Evolutionary conservation across 2,113 vertebrate genomes (phyloP).

Genomic region (Limanda limanda): DNA sequence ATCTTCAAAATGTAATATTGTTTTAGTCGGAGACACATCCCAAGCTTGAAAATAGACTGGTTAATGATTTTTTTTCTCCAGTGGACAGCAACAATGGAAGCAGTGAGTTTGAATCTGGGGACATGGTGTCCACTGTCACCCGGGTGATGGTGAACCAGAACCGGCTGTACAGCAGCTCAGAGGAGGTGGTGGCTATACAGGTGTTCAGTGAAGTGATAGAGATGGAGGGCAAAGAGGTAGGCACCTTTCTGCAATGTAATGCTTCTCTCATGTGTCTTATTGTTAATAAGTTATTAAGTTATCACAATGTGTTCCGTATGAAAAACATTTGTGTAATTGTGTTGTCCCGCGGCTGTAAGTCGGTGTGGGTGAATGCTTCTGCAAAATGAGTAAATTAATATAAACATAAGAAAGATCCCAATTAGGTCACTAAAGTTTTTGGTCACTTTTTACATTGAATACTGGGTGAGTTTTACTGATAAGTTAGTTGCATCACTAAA

Average conservation of each 20-base stretch:
- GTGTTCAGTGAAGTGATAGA: constrained; percentile 92
- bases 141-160: constrained; percentile 92
- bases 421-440: neutral
- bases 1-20: too few species aligned
- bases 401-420: neutral
- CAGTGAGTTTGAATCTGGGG: constrained; percentile 77
- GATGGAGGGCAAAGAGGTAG: constrained; percentile 90
- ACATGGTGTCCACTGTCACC: constrained; percentile 83
- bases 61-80: constrained; percentile 58
- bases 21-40: neutral
- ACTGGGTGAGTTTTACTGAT: neutral
- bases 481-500: neutral
- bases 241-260: neutral
- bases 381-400: neutral
- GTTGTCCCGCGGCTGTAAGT: neutral
- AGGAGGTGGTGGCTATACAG: constrained; percentile 84
- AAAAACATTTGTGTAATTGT: neutral
- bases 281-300: neutral
- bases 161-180: constrained; percentile 85
- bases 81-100: constrained; percentile 82
- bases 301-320: neutral
- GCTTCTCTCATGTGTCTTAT: neutral
- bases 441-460: neutral
- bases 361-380: neutral
- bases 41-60: neutral